Evolutionary conservation across 1,140 invertebrate species (phyloP), one percentile per base, ranked within the genome.

Genomic region (Cherax quadricarinatus): DNA sequence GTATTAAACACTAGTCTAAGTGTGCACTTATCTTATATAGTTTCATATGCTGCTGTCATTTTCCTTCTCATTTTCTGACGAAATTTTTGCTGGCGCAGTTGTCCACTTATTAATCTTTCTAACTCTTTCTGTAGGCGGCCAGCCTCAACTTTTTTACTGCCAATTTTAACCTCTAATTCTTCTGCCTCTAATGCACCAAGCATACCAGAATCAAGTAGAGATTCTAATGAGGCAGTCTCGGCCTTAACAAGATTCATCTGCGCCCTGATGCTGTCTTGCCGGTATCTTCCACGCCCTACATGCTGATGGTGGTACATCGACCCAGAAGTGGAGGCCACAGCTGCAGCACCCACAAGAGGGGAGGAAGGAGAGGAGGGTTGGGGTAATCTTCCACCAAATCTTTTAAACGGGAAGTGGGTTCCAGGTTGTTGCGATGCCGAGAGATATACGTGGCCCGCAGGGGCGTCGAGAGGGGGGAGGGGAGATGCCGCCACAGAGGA

Each of bases 11-110:
- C 21, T 75, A 75, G 70, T 75, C 70, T 21, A 10, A 7, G 16
- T 60, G 57, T 83, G 6, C 48, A 51, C 79, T 83, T 53, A 53
- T 83, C 57, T 83, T 60, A 83, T 14, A 24, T 60, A 5, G 81
- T 83, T n/a, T 83, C 81, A 60, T 80, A 57, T 16, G 86, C 78
- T 48, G 86, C 75, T 41, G 53, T 80, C 91, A 92, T 92, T 62
- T 87, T 92, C 84, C 92, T 88, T 81, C 88, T 94, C 81, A 94
- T 91, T 86, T 90, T 91, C 70, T 92, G 91, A 51, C 93, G 82
- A 78, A 94, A 94, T 84, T 94, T 94, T 51, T 92, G 79, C 83
- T 94, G 93, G 57, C 93, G 88, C 86, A 94, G 66, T 48, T 93
- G 91, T 51, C 93, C 93, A 70, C 93, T 94, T 60, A 94, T 94